Evolutionary conservation across 2,888 invertebrate species (phyloP), one percentile per base, ranked within the genome.

Genomic region (Mythimna impura): DNA sequence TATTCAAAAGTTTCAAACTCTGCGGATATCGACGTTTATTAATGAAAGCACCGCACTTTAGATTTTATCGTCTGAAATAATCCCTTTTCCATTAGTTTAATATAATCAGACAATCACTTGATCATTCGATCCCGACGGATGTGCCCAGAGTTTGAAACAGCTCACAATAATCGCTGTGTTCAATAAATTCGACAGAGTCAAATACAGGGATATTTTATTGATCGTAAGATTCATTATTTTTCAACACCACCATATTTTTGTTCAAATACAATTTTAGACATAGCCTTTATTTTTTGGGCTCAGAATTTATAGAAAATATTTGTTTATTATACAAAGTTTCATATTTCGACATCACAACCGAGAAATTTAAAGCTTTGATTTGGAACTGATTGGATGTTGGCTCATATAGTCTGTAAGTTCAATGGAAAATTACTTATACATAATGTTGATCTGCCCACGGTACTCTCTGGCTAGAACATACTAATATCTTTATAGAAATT

Each of bases 121-220:
- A 84, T 76, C 72, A 65, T 73, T 81, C 75, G 79, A 73, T 82
- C 66, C 25, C 9, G 64, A 76, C 71, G 66, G 76, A 86, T 81
- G 78, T 70, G 78, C 84, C 74, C 84, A 88, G 90, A 88, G 91
- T 93, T 94, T 94, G 93, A 91, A 92, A 91, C 89, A 89, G 84
- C 83, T 87, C 86, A 89, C 89, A 91, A 91, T 90, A 90, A 87
- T 86, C 80, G 89, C 91, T 92, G 95, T 96, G 95, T 95, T 95
- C 95, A 95, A 90, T 91, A 92, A 94, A 94, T 92, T 92, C 93
- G 93, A 95, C 96, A 96, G 95, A 95, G 95, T 95, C 91, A 92
- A 92, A 96, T 96, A 96, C 95, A 96, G 95, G 96, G 96, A 96
- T 95, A 95, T 94, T 95, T 95, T 96, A 95, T 91, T 92, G 88